Evolutionary conservation across 2,797 vertebrate genomes (phyloP), one percentile per base, ranked within the genome.

Genomic region (Kryptolebias ocellatus): DNA sequence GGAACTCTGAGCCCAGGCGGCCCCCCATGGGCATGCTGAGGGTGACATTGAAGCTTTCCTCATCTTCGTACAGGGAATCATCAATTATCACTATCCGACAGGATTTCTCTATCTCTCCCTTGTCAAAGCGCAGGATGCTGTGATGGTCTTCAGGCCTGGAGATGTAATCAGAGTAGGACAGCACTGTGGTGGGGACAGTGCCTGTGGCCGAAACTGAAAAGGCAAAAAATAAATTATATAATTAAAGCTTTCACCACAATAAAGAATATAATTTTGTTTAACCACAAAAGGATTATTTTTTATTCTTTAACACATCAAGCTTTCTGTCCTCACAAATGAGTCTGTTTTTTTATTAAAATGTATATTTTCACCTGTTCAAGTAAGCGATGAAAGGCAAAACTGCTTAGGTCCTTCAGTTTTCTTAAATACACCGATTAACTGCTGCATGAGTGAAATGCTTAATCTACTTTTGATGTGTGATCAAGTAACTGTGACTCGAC

Each of bases 101-200:
- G 49, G 70, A 72, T 73, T 96, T 96, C 89, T 98, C 95, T 1
- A 31, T 83, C 82, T 98, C 96, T 0, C 92, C 96, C 81, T 92
- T 95, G 89, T 97, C 96, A 49, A 99, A 99, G 61, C 94, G 95
- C 39, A 99, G 69, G 42, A 97, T 3, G 18, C 97, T 97, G 91
- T 86, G 94, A 89, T 97, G 96, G 72, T 98, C 96, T 86, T 98
- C 97, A 0, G 95, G 93, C 70, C 96, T 90, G 50, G 97, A 97
- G 87, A 99, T 98, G 91, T 97, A 99, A 90, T 99, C 97, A 0
- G 97, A 98, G 84, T 96, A 99, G 57, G 97, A 99, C 59, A 99
- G 92, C 14, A 99, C 97, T 0, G 91, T 95, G 31, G 93, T 95
- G 53, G 96, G 96, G 74, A 95, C 78, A 0, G 97, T 98, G 79